Evolutionary conservation across 2,797 vertebrate genomes (phyloP), one percentile per base, ranked within the genome.

Genomic region (Lates japonicus): DNA sequence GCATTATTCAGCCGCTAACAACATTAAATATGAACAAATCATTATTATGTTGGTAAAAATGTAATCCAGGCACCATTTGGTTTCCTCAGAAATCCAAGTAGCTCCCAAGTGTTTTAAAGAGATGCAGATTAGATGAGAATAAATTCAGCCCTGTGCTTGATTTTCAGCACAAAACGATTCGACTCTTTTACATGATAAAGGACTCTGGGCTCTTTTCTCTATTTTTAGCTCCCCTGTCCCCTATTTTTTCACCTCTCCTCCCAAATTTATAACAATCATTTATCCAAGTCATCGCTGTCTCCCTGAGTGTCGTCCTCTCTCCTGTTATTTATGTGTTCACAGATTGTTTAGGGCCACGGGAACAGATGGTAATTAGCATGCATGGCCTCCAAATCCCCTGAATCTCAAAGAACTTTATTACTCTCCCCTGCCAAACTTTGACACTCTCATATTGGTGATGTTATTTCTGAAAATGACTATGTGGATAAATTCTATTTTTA

Each of bases 361-460:
- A 86, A 62, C 87, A 90, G 70, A 89, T 86, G 78, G 72, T 80
- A 67, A 90, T 90, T 84, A 84, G 81, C 74, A 76, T 68, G 57
- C 54, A 68, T 48, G 66, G 51, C 70, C 79, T 88, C 75, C 67
- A 66, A 78, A 54, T 83, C 69, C 84, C 81, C 64, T 62, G 39
- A 76, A 71, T 80, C 79, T 66, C 72, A 57, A 65, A 75, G 20
- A 68, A 74, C 17, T 39, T 74, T 70, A 60, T 80, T 54, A 17
- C 52, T 55, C n/a, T n/a, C 52, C 49, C 29, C 69, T 10, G 59
- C n/a, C 72, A 64, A 76, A 79, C 72, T 52, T 29, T 29, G 48
- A 73, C 41, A n/a, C 54, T 57, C 44, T 65, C 65, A 67, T 39
- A 37, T n/a, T 12, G 9, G 39, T 60, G 13, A 29, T 29, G 25